Percentiles rank a stretch among this genome's conserved stretches.
phyloP scores from a whole-genome alignment of 2,113 vertebrate genomes.

The Serinus canaria region DNA sequence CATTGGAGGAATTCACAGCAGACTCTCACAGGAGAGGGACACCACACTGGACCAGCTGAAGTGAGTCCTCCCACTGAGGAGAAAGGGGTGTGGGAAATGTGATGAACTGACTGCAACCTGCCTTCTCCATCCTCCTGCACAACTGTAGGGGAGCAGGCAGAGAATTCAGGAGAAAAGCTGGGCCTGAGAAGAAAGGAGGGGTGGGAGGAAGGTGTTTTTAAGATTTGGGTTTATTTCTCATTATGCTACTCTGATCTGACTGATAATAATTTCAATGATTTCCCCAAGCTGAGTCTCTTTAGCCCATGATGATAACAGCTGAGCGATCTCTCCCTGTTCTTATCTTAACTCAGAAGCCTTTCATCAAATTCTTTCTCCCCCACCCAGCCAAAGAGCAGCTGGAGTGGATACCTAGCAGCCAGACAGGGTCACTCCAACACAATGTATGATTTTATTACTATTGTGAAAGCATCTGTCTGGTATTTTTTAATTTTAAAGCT shows the following conservation, averaged over 20 bases:
- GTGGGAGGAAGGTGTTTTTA: background rate
- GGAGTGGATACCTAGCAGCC: background rate
- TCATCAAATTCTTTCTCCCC: background rate
- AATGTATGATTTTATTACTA: background rate
- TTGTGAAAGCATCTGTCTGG: background rate
- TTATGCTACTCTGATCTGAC: background rate
- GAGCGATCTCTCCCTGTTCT: background rate
- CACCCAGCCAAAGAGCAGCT: background rate
- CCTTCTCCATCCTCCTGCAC: background rate
- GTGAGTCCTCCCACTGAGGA: background rate
- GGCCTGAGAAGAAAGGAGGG: background rate
- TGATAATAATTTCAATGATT: background rate
- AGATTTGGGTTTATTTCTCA: background rate
- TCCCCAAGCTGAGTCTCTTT: background rate
- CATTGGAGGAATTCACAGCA: rapidly evolving
- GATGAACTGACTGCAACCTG: background rate
- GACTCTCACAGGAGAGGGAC: background rate
- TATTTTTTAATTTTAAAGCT: background rate
- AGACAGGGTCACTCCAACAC: background rate
- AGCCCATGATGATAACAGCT: background rate
- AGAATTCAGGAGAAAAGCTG: background rate
- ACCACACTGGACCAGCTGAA: background rate
- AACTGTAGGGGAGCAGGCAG: background rate
- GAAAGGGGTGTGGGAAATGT: background rate
- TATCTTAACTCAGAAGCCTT: background rate